Conservation (phyloP, 2,888 invertebrate genomes). For the Leucoma salicis region DNA sequence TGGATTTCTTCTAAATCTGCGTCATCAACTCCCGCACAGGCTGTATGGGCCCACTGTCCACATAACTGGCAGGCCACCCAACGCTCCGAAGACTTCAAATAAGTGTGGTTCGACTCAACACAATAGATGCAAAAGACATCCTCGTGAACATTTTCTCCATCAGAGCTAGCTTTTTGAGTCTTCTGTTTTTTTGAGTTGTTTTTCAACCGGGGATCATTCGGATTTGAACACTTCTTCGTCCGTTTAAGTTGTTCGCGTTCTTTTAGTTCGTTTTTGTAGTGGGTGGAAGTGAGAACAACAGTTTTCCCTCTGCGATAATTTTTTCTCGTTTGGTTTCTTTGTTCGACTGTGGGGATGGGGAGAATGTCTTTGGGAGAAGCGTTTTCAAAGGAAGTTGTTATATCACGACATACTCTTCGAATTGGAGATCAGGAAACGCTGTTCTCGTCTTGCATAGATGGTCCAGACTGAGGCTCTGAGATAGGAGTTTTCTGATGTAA, state of each 20-base stretch:
- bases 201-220: constrained; percentile 12
- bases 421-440: not conserved
- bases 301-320: constrained; percentile 18
- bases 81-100: constrained; percentile 5
- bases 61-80: constrained; percentile 12
- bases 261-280: constrained; percentile 15
- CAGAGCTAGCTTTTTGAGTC: not conserved
- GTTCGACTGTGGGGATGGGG: constrained; percentile 10
- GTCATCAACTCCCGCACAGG: constrained; percentile 32
- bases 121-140: not conserved
- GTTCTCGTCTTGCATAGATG: not conserved
- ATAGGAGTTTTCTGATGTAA: not conserved
- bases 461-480: constrained; percentile 1
- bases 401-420: constrained; percentile 1
- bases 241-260: constrained; percentile 18
- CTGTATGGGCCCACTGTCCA: constrained; percentile 21
- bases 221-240: constrained; percentile 23
- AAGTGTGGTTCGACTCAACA: not conserved
- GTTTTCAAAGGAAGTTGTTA: constrained; percentile 1
- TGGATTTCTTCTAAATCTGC: constrained; percentile 26
- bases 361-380: constrained; percentile 1
- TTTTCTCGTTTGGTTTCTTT: constrained; percentile 20
- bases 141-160: not conserved
- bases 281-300: constrained; percentile 25
- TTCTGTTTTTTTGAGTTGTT: not conserved